Base-by-base conservation (phyloP, 2,113 vertebrate genomes). In the Carollia perspicillata region DNA sequence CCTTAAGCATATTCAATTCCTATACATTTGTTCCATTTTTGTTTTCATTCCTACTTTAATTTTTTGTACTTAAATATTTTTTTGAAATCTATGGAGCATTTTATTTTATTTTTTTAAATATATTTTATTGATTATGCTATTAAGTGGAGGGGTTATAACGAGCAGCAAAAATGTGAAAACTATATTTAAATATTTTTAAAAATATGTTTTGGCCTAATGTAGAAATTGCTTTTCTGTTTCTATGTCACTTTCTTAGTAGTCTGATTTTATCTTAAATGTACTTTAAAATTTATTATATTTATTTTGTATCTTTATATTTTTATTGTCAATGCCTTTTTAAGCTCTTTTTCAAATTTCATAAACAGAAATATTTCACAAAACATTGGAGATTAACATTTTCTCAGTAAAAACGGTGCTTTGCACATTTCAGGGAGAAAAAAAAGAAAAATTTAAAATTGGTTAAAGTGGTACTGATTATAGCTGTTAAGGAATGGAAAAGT, bases 21-120 rank as follows among this genome's bases (percentile, higher is more conserved):
- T 60, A 69, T 13, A 49, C 13, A 22, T 85, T 90, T 37, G 26
- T 72, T 88, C 84, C 30, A 84, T 23, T 86, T 84, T 90, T 6
- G 11, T 51, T 78, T 66, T 51, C 22, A 79, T 75, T 78, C 23
- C 17, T 51, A 33, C 26, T 47, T 87, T 26, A 74, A 84, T 74
- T 58, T 65, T 96, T 91, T 88, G 47, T 42, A 81, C 49, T 91
- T 75, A 78, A 95, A 77, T 84, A 58, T 85, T 84, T 53, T 55
- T 55, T 55, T 55, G 18, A 55, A 55, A 55, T 55, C 18, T 55
- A 22, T 55, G 53, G 53, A 55, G 18, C 22, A 1, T 55, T 55
- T 22, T 55, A 55, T 55, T 55, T 55, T 55, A 55, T 55, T 55
- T 55, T 55, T 55, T 22, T 22, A 55, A 55, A 20, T 55, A 55